Percentiles rank a stretch among this genome's conserved stretches.
Evolutionary conservation across 2,888 invertebrate species (phyloP).

Genomic region (Myathropa florea): DNA sequence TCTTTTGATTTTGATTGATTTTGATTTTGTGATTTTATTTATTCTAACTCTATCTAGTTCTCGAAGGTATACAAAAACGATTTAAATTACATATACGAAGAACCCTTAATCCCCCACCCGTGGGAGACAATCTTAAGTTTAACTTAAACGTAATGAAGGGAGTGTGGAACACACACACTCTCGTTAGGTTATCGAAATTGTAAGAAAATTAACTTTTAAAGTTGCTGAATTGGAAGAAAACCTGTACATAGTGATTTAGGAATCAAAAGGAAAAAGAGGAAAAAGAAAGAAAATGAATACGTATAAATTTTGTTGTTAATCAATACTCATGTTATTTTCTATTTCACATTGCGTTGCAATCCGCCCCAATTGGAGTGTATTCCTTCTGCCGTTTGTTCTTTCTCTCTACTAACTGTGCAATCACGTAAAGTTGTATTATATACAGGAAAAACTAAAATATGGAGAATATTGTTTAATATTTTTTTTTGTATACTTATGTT

Average conservation of each 20-base stretch:
- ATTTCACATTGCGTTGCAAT: constrained; percentile 39
- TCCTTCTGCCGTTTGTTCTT: neutral
- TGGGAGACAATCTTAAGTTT: constrained; percentile 34
- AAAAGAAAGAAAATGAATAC: neutral
- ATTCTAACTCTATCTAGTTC: constrained; percentile 50
- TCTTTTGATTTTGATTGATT: constrained; percentile 37
- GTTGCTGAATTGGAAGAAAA: constrained; percentile 27
- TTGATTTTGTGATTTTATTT: constrained; percentile 65
- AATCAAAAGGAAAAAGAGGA: neutral
- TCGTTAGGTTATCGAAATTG: neutral
- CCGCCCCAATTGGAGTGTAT: constrained; percentile 9
- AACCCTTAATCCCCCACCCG: constrained; percentile 23
- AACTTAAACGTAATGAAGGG: constrained; percentile 49
- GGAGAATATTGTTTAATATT: constrained; percentile 5
- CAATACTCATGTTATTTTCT: constrained; percentile 67
- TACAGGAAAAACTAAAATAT: neutral
- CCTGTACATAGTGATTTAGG: constrained; percentile 32
- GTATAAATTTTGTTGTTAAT: constrained; percentile 8
- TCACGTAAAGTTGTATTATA: constrained; percentile 48
- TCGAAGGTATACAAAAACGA: constrained; percentile 69
- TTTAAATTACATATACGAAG: constrained; percentile 1
- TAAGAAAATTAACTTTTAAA: constrained; percentile 42
- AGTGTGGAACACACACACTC: neutral
- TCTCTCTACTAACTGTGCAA: constrained; percentile 50
- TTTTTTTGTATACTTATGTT: constrained; percentile 48